phyloP scores from a whole-genome alignment of 37 sponge, comb jelly and placozoan species.

The Halichondria panicea region DNA sequence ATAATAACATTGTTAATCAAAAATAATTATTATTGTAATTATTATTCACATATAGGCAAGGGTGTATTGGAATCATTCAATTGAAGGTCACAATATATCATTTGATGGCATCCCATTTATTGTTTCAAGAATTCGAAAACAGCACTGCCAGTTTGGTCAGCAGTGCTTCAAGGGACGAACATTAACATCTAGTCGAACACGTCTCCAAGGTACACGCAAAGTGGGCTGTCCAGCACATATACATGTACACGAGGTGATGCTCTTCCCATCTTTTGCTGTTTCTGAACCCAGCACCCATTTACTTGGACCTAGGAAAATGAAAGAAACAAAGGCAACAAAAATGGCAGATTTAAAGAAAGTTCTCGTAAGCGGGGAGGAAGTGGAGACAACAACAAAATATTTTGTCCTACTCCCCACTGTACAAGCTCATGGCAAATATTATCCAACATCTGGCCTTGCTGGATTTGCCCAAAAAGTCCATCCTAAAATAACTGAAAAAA shows the following conservation, averaged over 20 bases:
- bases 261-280: conserved; percentile 5
- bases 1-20: no score
- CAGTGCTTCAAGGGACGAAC: neutral
- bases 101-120: conserved; percentile 16
- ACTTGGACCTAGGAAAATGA: neutral
- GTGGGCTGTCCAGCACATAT: conserved; percentile 27
- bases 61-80: conserved; percentile 12
- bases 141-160: conserved; percentile 25
- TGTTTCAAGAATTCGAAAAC: neutral
- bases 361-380: neutral
- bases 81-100: neutral
- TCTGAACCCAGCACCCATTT: neutral
- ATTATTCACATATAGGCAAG: no score
- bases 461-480: conserved; percentile 19
- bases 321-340: neutral
- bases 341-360: neutral
- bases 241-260: neutral
- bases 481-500: conserved; percentile 17
- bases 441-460: neutral
- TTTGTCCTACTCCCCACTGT: conserved; percentile 4
- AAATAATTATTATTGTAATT: no score
- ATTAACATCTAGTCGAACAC: neutral
- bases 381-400: neutral
- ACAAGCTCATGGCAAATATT: conserved; percentile 7
- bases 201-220: conserved; percentile 24